Percentiles rank a stretch among this genome's conserved stretches.
Evolutionary conservation across 2,797 vertebrate genomes (phyloP).

Genomic region (Pogoniulus pusillus): DNA sequence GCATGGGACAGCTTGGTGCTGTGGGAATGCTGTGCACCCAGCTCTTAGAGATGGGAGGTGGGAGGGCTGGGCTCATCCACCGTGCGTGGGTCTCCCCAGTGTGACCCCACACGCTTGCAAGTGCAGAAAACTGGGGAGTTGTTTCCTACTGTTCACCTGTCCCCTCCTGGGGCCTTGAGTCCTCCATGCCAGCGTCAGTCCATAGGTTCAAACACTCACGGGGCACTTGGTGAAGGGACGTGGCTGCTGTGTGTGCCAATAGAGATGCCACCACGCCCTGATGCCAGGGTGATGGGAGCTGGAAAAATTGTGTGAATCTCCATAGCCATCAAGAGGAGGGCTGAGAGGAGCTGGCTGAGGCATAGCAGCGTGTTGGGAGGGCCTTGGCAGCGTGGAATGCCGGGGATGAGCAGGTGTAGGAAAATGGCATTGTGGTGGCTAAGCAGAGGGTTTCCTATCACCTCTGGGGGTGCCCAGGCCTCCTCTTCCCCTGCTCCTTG

Average conservation of each 20-base stretch:
- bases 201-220: not conserved
- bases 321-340: not conserved
- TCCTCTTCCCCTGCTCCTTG: not conserved
- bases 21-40: accelerated
- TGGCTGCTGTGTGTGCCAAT: accelerated
- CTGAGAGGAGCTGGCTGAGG: not conserved
- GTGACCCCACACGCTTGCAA: accelerated
- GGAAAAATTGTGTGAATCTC: not conserved
- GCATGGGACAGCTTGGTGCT: accelerated
- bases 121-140: not conserved
- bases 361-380: not conserved
- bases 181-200: not conserved
- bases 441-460: not conserved
- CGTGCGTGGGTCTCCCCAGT: accelerated
- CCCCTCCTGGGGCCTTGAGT: accelerated
- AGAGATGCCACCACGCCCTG: not conserved
- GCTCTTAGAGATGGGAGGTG: not conserved
- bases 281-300: not conserved
- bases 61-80: not conserved
- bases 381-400: accelerated
- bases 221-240: accelerated
- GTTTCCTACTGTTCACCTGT: not conserved
- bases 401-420: not conserved
- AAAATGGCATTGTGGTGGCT: accelerated
- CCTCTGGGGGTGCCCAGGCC: not conserved